Evolutionary conservation across 2,113 vertebrate genomes (phyloP), one percentile per base, ranked within the genome.

Genomic region (Stegastes partitus): DNA sequence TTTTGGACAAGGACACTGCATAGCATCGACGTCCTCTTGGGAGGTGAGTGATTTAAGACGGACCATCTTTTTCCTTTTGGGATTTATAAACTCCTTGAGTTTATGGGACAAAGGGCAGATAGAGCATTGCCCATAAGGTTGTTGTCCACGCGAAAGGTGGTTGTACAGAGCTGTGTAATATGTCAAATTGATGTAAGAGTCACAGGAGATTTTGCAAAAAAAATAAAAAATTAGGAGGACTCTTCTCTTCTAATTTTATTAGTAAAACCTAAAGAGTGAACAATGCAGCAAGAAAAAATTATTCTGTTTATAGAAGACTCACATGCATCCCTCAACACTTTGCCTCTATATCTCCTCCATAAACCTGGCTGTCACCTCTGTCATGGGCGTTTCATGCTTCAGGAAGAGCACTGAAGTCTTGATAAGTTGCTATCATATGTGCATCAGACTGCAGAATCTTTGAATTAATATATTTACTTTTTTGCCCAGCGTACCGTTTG

Each of bases 81-180:
- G 75, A 84, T 78, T 83, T 58, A 57, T 28, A 83, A 26, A 74
- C 68, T 80, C 74, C 73, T 83, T 75, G 61, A 79, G 74, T 83
- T 83, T 75, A 55, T 83, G 62, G 77, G 62, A 79, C 67, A 71
- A 75, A 81, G 74, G 19, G 53, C 57, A 68, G n/a, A 72, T 26
- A 42, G 22, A 68, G 22, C 45, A 50, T 59, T 81, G 56, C 53
- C 37, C 55, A 59, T 56, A 22, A 56, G 37, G 39, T n/a, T 39
- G 26, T 11, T 34, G 23, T 72, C 28, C 68, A 42, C 12, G 2
- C 1, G 14, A 34, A 34, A 34, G 31, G 31, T 10, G 31, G 6
- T 34, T 9, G 7, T 34, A 34, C 31, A 34, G 9, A 34, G 31
- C 31, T 34, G 8, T 8, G 31, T 34, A 34, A 34, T 34, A 34